Evolutionary conservation across 2,113 vertebrate species (phyloP).

Genomic region (Bufo bufo): DNA sequence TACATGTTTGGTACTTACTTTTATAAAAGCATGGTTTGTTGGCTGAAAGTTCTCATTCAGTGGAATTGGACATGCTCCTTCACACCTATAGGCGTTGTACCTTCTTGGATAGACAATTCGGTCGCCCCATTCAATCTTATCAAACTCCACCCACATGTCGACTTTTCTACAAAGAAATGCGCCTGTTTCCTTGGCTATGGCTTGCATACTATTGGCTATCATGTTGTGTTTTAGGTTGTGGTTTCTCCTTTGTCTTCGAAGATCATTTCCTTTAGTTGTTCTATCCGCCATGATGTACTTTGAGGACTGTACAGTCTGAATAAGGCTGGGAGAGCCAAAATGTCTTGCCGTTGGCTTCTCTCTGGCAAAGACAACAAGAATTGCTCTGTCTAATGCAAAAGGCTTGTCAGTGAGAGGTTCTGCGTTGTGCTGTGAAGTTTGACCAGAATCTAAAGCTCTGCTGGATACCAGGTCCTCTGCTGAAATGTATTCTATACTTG

Average conservation of each 20-base stretch:
- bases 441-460: accelerated
- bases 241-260: constrained; percentile 78
- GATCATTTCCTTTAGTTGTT: constrained; percentile 42
- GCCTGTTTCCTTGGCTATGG: accelerated
- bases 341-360: constrained; percentile 63
- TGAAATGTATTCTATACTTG: constrained; percentile 51
- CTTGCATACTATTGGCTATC: accelerated
- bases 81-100: constrained; percentile 86
- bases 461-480: not conserved
- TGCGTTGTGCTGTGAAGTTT: not conserved
- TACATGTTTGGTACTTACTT: constrained; percentile 72
- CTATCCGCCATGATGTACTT: constrained; percentile 72
- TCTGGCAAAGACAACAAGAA: constrained; percentile 85
- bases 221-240: constrained; percentile 68
- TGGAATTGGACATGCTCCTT: constrained; percentile 80
- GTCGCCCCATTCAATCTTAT: constrained; percentile 86
- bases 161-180: constrained; percentile 71
- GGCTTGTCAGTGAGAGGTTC: constrained; percentile 44
- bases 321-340: constrained; percentile 71
- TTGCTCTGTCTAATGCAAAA: constrained; percentile 66
- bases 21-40: constrained; percentile 90
- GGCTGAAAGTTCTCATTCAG: constrained; percentile 84
- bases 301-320: constrained; percentile 80
- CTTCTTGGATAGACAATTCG: constrained; percentile 85
- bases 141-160: constrained; percentile 89